Conservation (phyloP, 2,888 invertebrate genomes). For the Caenorhabditis sp. region DNA sequence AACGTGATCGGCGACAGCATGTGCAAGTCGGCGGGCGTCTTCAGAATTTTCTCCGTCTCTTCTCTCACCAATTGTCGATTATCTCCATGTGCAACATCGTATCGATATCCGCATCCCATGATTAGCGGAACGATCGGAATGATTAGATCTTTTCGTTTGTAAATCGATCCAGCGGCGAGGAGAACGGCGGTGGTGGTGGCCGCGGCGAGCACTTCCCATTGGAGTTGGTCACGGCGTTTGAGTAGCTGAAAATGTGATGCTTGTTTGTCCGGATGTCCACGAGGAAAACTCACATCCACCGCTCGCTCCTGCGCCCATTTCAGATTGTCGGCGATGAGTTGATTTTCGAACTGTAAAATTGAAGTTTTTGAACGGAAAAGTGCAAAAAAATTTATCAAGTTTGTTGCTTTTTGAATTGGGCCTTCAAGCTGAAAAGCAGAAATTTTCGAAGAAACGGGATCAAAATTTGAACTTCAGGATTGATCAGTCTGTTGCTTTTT, state of each 20-base stretch:
- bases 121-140: constrained; percentile 77
- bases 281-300: constrained; percentile 59
- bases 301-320: constrained; percentile 68
- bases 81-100: constrained; percentile 72
- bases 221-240: constrained; percentile 64
- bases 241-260: constrained; percentile 61
- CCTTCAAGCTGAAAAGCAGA: no score
- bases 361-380: not conserved
- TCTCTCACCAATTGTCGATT: constrained; percentile 62
- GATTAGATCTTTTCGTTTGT: constrained; percentile 72
- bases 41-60: constrained; percentile 63
- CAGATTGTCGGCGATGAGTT: constrained; percentile 64
- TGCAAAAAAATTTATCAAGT: not conserved
- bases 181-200: constrained; percentile 70
- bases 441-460: not conserved
- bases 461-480: not conserved
- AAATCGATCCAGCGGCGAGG: constrained; percentile 66
- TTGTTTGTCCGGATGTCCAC: no score
- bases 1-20: constrained; percentile 66
- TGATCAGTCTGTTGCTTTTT: not conserved
- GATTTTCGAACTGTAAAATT: constrained; percentile 67
- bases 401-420: no score
- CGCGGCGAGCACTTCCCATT: constrained; percentile 74
- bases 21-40: constrained; percentile 19
- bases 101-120: constrained; percentile 75